Evolutionary conservation across 2,113 vertebrate species (phyloP), one percentile per base, ranked within the genome.

Genomic region (Elephantulus edwardii): DNA sequence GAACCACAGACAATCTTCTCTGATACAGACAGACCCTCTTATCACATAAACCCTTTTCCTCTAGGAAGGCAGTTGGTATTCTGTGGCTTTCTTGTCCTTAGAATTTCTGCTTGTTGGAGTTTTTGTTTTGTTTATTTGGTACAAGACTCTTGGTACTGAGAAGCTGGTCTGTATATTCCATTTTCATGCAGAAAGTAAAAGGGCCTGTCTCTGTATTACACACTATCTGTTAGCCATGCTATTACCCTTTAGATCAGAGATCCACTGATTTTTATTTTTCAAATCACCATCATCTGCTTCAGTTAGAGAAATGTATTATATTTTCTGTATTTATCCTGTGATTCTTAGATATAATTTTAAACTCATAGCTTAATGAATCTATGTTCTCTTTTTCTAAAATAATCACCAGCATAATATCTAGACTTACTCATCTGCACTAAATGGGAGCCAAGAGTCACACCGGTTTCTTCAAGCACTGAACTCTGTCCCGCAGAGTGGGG

Each of bases 311-410:
- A 13, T 6, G 6, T 78, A 28, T 9, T 72, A 71, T 38, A 1
- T 76, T 81, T 83, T 52, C 28, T 72, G 5, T 14, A 60, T 30
- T 88, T 48, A 68, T 40, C 38, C 20, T 52, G 42, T 78, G 58
- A 60, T 54, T 86, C 58, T 78, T 89, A 54, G 54, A 76, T 75
- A 58, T 66, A 46, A 58, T 62, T 88, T 54, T 90, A 91, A 90
- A 94, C 19, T 2, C 26, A 74, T 2, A 90, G 12, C 13, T 68
- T 88, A 72, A 30, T 77, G 38, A 92, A 85, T 84, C 38, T 86
- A 77, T 22, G 79, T 75, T 71, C 68, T 64, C 30, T 82, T 76
- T 93, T 91, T 80, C 68, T 62, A 48, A 54, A 82, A 19, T 76
- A 46, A 44, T 50, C 76, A 88, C 42, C 68, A 60, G 71, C 70